These are phyloP conservation scores for Micrasema minimum DNA, from an alignment of 1,140 invertebrate genomes.

Conservation along the genomic window DNA sequence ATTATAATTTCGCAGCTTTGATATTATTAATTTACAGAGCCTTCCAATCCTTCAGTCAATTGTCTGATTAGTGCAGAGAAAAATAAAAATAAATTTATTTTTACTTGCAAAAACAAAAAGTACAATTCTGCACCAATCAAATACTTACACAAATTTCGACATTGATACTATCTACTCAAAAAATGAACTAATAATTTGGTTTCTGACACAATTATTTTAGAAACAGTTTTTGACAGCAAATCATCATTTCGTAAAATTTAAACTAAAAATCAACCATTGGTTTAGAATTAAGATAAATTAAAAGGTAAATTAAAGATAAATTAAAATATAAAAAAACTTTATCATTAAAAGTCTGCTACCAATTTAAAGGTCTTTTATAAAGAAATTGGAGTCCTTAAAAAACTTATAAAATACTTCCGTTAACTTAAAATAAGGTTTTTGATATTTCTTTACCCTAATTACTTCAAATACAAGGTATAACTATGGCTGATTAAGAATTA, in stretches of 20 bases:
- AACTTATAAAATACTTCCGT: not conserved
- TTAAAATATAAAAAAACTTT: too few relatives aligned
- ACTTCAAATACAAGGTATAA: constrained; percentile 18
- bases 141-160: constrained; percentile 17
- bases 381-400: too few relatives aligned
- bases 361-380: not conserved
- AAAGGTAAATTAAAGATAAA: too few relatives aligned
- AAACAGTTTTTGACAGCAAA: too few relatives aligned
- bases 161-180: constrained; percentile 34
- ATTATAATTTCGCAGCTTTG: constrained; percentile 12
- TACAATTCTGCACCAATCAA: constrained; percentile 22
- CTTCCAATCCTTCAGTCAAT: constrained; percentile 6
- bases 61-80: constrained; percentile 22
- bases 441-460: constrained; percentile 2
- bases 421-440: too few relatives aligned
- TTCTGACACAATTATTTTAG: too few relatives aligned
- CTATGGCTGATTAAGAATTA: constrained; percentile 32
- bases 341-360: too few relatives aligned
- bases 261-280: too few relatives aligned
- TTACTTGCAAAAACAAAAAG: not conserved
- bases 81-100: constrained; percentile 6
- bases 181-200: constrained; percentile 18
- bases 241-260: too few relatives aligned
- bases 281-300: too few relatives aligned
- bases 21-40: constrained; percentile 28